Evolutionary conservation across 2,113 vertebrate genomes (phyloP), one percentile per base, ranked within the genome.

Genomic region (Paedocypris sp.): DNA sequence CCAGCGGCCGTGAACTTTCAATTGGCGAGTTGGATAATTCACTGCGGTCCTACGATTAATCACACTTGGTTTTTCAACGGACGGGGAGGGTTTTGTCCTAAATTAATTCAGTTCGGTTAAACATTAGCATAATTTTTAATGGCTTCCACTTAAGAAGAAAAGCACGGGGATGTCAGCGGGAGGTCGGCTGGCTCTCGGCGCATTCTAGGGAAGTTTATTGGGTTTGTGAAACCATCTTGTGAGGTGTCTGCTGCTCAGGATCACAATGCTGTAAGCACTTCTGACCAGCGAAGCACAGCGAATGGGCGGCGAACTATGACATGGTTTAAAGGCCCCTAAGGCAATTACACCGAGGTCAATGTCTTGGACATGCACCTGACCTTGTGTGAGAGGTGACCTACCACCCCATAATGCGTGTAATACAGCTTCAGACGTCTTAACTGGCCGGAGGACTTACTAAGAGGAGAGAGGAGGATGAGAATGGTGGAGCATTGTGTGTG

Each of bases 201-300:
- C 29, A 13, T 42, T 51, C 22, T 29, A 9, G 48, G 9, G n/a
- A 42, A 18, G 18, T 46, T 35, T 47, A 11, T 11, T 6, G 8
- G 10, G 10, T 22, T 31, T 20, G 23, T 41, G 25, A 22, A 50
- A 22, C 11, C 19, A 11, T 56, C 52, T 56, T 36, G 3, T 13
- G 15, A n/a, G 13, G 35, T 41, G 36, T 41, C 23, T 54, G 51
- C 26, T 39, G 51, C 9, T 41, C 46, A 29, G 23, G 13, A 56
- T 56, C 36, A 56, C 28, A 18, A 33, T 29, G 36, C 23, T 29
- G 15, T 41, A 41, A 41, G 36, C 45, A 60, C 64, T 43, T 48
- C 45, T 47, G 43, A 36, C 29, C 36, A 13, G 3, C n/a, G 18
- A 29, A 39, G 25, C 12, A 20, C 20, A 42, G 48, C 23, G 67